Evolutionary conservation across 2,113 vertebrate genomes (phyloP).

Genomic region (Carettochelys insculpta): DNA sequence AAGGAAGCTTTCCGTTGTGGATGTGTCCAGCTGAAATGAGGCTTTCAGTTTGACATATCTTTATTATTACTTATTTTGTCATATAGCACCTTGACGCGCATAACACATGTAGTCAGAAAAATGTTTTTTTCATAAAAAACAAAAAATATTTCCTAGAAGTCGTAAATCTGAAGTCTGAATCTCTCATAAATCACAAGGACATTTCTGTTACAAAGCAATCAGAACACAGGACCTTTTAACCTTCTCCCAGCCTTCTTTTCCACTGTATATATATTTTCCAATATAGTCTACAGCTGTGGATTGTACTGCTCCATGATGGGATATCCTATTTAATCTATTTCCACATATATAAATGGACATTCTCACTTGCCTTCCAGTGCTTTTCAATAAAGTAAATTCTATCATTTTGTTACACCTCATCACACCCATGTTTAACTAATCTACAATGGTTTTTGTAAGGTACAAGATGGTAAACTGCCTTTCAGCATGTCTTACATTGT

Average conservation of each 20-base stretch:
- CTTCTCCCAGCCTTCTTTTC: slow-evolving; percentile 57
- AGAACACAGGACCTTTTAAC: slow-evolving; percentile 53
- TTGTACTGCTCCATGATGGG: slow-evolving; percentile 24
- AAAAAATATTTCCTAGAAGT: slow-evolving; percentile 45
- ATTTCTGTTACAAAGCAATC: slow-evolving; percentile 57
- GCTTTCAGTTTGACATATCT: neutral
- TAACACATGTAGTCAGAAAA: slow-evolving; percentile 1
- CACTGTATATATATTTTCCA: too few relatives aligned
- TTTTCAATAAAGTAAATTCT: slow-evolving; percentile 33
- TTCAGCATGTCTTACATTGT: slow-evolving; percentile 28
- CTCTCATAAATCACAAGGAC: slow-evolving; percentile 60
- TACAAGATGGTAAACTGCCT: slow-evolving; percentile 20
- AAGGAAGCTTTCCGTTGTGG: neutral
- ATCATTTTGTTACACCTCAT: slow-evolving; percentile 43
- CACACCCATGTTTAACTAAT: neutral
- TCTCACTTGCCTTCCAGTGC: neutral
- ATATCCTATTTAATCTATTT: slow-evolving; percentile 41
- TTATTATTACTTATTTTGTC: slow-evolving; percentile 31
- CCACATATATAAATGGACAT: slow-evolving; percentile 14
- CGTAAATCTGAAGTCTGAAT: slow-evolving; percentile 25
- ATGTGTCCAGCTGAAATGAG: neutral
- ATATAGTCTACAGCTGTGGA: slow-evolving; percentile 16
- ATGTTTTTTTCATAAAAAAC: neutral
- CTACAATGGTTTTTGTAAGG: slow-evolving; percentile 28
- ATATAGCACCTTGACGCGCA: neutral